Base-by-base conservation (phyloP, 2,113 vertebrate genomes). In the Pelmatolapia mariae region DNA sequence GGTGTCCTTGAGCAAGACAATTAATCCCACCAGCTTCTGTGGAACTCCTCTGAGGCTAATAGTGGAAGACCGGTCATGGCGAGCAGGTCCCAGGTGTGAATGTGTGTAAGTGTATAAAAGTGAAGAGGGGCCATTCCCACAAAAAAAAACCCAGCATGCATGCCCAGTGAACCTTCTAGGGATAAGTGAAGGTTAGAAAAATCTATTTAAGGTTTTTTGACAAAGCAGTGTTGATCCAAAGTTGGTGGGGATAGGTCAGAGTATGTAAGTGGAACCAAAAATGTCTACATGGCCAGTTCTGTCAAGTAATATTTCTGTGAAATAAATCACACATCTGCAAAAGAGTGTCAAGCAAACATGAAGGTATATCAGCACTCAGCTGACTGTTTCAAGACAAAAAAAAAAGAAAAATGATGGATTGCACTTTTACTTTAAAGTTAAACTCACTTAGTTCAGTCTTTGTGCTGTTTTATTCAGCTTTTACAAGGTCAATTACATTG, bases 1-100 rank as follows among this genome's bases (percentile, higher is more conserved):
- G 86, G 87, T 63, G 91, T 88, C 92, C 92, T 91, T 93, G 86
- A 89, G 85, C 57, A 15, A 82, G 85, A 88, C 83, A 88, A 94
- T 93, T 92, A 91, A 92, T 93, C 86, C 83, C 87, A 85, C 5
- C 73, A 63, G 85, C 88, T 85, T 61, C 16, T 10, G 61, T 63
- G 78, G 61, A 84, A 85, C 19, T 78, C 90, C 89, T 86, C 10
- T 7, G 91, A 89, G 90, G 84, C 84, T 84, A 71, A 82, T 76
- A 36, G 85, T 80, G 56, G 73, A 76, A 47, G 82, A 78, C 80
- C 81, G 81, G 87, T 61, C 33, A 2, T 29, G 79, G 52, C 11
- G 71, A 89, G 61, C 81, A 84, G 71, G 22, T 89, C 92, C 91
- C 91, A 87, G 61, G 91, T 89, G 90, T 83, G 82, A 89, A 81